These are phyloP conservation scores for Penaeus vannamei DNA, from an alignment of 1,140 invertebrate species.

Conservation along the genomic window DNA sequence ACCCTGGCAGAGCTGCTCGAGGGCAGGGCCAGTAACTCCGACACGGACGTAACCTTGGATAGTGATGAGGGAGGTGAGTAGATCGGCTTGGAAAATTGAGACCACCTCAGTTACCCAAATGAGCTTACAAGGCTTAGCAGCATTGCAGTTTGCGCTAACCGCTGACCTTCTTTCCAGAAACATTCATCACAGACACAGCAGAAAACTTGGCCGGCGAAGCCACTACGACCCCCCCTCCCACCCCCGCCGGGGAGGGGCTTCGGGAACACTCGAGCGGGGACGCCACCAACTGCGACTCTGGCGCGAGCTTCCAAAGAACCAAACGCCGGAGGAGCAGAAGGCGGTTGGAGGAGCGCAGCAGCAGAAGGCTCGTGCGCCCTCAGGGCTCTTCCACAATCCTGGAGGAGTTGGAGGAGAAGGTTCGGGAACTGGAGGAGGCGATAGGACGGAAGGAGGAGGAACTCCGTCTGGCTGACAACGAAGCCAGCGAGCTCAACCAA, in stretches of 20 bases:
- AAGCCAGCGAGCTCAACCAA: slow-evolving; percentile 55
- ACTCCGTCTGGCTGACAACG: slow-evolving; percentile 59
- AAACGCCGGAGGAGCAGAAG: slow-evolving; percentile 45
- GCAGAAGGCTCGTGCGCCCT: slow-evolving; percentile 39
- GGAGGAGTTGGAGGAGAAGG: slow-evolving; percentile 66
- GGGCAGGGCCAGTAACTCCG: slow-evolving; percentile 35
- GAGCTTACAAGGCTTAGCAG: too few relatives aligned
- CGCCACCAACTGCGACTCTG: not conserved
- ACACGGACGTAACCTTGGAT: slow-evolving; percentile 37
- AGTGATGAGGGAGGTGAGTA: slow-evolving; percentile 42
- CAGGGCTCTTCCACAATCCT: slow-evolving; percentile 58
- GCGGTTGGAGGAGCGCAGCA: slow-evolving; percentile 44
- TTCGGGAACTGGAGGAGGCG: slow-evolving; percentile 65
- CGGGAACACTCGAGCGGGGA: slow-evolving; percentile 60
- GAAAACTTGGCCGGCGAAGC: slow-evolving; percentile 66
- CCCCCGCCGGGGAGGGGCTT: slow-evolving; percentile 56
- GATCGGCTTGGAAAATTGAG: not conserved
- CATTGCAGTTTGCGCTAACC: too few relatives aligned
- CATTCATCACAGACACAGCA: slow-evolving; percentile 50
- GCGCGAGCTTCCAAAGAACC: slow-evolving; percentile 51
- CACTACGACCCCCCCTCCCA: slow-evolving; percentile 60
- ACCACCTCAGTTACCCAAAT: too few relatives aligned
- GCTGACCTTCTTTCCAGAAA: slow-evolving; percentile 28
- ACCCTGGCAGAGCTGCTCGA: slow-evolving; percentile 50
- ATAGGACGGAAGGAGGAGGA: slow-evolving; percentile 63